Base-by-base conservation (phyloP, 2,888 invertebrate species). In the Electrophaes corylata region DNA sequence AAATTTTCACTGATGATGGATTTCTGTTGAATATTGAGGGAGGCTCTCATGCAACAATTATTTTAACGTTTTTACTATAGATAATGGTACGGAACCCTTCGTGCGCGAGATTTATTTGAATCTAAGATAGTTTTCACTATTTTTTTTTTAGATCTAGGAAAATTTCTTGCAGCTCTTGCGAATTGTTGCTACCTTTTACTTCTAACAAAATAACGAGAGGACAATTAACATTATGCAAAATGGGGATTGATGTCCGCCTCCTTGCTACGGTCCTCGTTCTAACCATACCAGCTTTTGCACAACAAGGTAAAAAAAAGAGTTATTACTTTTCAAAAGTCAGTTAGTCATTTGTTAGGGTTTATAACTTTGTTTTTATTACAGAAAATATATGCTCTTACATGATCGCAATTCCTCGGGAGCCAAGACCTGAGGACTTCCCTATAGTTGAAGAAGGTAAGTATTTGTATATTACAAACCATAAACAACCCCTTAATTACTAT, bases 361-460 rank as follows among this genome's bases (percentile, higher is more conserved):
- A 35, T 35, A 14, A 35, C 5, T 3, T 37, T 31, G 18, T 44
- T 39, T 31, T 50, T 35, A 18, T 53, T 72, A 11, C 67, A 78
- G 80, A 73, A 16, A 14, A 14, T 5, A 71, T 79, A 60, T 91
- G 91, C 62, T 56, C 59, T 0, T 88, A 84, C 64, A 89, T 90
- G 85, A 68, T 58, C 1, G 76, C 64, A 0, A 86, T 91, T 46
- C 91, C 91, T 0, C 74, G 88, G 8, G 75, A 78, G n/a, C 69
- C 70, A 0, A 79, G 69, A 18, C 91, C 91, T 0, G 77, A 76
- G n/a, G 63, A 77, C 8, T 67, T 83, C 12, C 71, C 77, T 0
- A 70, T 66, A 0, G 57, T 71, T 4, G 67, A 82, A 55, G 76
- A 78, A 40, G 87, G 89, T 87, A 72, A 10, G 1, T 26, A 16